Evolutionary conservation across 2,888 invertebrate genomes (phyloP).

Genomic region (Drosophila diplacantha): DNA sequence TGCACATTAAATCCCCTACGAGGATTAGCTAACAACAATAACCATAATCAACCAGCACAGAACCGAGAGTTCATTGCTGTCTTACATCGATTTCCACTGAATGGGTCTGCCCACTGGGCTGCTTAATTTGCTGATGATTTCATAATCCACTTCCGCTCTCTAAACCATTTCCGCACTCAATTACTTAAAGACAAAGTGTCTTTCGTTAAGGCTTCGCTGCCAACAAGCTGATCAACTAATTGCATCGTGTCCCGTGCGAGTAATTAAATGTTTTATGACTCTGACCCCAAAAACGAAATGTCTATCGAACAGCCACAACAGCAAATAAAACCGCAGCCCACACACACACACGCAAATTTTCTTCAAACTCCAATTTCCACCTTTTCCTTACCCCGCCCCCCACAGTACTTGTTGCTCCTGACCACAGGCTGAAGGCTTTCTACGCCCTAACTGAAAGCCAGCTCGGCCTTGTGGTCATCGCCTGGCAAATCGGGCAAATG

Average conservation of each 20-base stretch:
- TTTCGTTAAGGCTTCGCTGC: constrained; percentile 18
- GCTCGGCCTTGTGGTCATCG: constrained; percentile 42
- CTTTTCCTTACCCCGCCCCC: background rate
- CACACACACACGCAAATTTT: background rate
- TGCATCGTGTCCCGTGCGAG: constrained; percentile 22
- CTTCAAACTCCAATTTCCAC: constrained; percentile 7
- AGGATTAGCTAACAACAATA: constrained; percentile 1
- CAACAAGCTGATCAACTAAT: constrained; percentile 30
- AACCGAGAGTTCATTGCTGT: background rate
- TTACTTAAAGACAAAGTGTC: constrained; percentile 33
- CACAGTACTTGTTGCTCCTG: constrained; percentile 42
- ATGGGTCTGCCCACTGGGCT: constrained; percentile 23
- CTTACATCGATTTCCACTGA: constrained; percentile 8
- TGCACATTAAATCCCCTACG: background rate
- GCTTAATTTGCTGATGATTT: constrained; percentile 43
- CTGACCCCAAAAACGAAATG: constrained; percentile 19
- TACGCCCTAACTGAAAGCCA: constrained; percentile 29
- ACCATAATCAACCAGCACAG: background rate
- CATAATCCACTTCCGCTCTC: constrained; percentile 17
- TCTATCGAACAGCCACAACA: constrained; percentile 4
- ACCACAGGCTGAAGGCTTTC: constrained; percentile 46
- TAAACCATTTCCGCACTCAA: constrained; percentile 19
- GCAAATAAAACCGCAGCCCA: too few relatives aligned
- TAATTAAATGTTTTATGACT: constrained; percentile 33
- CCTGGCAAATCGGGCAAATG: background rate